Base-by-base conservation (phyloP, 2,113 vertebrate genomes). In the Mormyrus lacerda region DNA sequence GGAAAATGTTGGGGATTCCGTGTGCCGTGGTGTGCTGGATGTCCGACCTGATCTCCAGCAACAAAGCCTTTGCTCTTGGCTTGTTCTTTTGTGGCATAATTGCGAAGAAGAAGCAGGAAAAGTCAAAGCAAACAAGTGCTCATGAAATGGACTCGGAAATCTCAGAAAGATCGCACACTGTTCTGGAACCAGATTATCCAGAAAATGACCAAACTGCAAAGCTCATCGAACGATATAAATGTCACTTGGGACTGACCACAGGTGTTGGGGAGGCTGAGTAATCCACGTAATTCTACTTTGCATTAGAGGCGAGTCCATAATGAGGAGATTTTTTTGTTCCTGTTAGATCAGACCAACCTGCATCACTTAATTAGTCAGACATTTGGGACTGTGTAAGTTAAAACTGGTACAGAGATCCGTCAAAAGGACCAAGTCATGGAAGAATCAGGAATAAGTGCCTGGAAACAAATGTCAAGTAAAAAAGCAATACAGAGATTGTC, bases 1-100 rank as follows among this genome's bases (percentile, higher is more conserved):
- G 89, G 85, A 92, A 91, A 47, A 92, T 82, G 89, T 91, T 92
- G 31, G 91, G 91, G 73, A 92, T 91, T 1, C 91, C 91, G 24
- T 92, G 91, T 3, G 91, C 91, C 5, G 91, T 90, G 84, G 91
- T 92, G 90, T 91, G 88, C 87, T 91, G 76, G 17, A 89, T 39
- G 85, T 86, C 87, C 31, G 42, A 42, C 27, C 91, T 87, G 87
- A 92, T 79, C 55, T 69, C 58, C 73, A n/a, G 5, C 4, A 92
- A 35, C 0, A 88, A 85, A 27, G 48, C 21, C 89, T 50, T 61
- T 53, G 84, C 73, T 1, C 9, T 31, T 0, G 87, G 82, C 19
- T 87, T 86, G 8, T 86, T 39, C 5, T 89, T 88, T 15, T 88
- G 82, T n/a, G 88, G 76, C 85, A 87, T 90, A 19, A 10, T 13